A percentile compares a stretch with the other conserved stretches of the same genome.
These are phyloP conservation scores for Zaprionus lineosus DNA, from an alignment of 2,888 invertebrate genomes.

Conservation along the genomic window DNA sequence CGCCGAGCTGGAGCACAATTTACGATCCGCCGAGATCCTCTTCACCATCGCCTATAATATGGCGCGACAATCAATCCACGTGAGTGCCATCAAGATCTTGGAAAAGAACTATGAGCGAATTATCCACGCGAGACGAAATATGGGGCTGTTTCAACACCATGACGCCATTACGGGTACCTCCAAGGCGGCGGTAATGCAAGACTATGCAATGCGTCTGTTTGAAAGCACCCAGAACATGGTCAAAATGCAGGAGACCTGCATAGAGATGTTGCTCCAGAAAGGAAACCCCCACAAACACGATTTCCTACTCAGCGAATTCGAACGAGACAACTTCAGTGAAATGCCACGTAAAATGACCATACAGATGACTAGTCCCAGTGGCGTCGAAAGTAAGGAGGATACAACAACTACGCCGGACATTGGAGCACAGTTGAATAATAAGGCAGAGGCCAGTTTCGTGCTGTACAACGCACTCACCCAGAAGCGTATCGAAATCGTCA, in stretches of 20 bases:
- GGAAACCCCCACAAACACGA: constrained; percentile 80
- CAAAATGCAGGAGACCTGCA: constrained; percentile 89
- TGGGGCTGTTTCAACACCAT: constrained; percentile 98
- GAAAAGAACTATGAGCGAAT: constrained; percentile 93
- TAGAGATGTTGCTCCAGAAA: constrained; percentile 85
- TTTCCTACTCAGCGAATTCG: constrained; percentile 87
- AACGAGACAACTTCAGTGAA: constrained; percentile 91
- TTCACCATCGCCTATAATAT: constrained; percentile 91
- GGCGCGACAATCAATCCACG: constrained; percentile 85
- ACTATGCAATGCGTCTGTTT: constrained; percentile 94
- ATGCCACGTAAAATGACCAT: constrained; percentile 89
- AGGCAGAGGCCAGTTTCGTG: constrained; percentile 84
- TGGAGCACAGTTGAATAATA: constrained; percentile 28
- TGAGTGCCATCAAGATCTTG: constrained; percentile 87
- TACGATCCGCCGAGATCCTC: constrained; percentile 92
- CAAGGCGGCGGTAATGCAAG: constrained; percentile 95
- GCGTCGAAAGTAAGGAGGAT: constrained; percentile 28
- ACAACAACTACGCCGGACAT: constrained; percentile 5
- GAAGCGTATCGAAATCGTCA: constrained; percentile 89
- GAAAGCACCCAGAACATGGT: constrained; percentile 91
- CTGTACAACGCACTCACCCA: constrained; percentile 93
- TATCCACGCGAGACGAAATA: constrained; percentile 90
- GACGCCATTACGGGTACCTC: constrained; percentile 99
- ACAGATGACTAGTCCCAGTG: constrained; percentile 81
- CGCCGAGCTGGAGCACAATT: constrained; percentile 91